phyloP scores from a whole-genome alignment of 2,888 invertebrate genomes.

The Phortica okadai region DNA sequence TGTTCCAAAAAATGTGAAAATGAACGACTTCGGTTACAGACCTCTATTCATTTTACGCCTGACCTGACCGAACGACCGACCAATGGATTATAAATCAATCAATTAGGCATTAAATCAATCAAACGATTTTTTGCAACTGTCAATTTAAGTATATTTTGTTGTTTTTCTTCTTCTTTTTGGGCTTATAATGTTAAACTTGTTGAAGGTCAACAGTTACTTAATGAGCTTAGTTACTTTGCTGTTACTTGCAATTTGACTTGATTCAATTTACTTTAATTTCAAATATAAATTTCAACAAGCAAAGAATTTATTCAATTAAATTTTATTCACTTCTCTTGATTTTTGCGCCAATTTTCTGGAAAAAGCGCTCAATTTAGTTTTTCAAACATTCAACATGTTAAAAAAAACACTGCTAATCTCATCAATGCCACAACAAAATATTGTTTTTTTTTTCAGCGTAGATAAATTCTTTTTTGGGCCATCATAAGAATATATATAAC shows the following conservation, averaged over 20 bases:
- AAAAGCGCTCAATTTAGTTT: no score
- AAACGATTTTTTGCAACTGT: background rate
- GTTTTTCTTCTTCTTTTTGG: background rate
- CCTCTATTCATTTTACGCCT: background rate
- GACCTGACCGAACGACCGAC: no score
- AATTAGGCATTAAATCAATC: constrained; percentile 16
- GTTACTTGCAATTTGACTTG: no score
- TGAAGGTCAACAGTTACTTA: background rate
- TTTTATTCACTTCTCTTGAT: no score
- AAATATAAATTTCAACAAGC: no score
- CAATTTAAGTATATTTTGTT: background rate
- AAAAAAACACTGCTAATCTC: background rate
- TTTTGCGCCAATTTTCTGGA: no score
- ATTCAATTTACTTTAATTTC: no score
- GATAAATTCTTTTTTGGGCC: background rate
- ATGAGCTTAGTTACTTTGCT: background rate
- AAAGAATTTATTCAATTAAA: no score
- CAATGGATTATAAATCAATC: constrained; percentile 20
- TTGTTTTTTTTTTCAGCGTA: background rate
- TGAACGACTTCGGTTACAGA: background rate
- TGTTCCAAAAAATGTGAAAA: background rate
- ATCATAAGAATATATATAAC: no score
- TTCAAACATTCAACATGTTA: background rate
- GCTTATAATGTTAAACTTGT: background rate
- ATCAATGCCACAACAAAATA: background rate